These are phyloP conservation scores for Pedetes capensis DNA, from an alignment of 2,113 vertebrate genomes.

Conservation along the genomic window DNA sequence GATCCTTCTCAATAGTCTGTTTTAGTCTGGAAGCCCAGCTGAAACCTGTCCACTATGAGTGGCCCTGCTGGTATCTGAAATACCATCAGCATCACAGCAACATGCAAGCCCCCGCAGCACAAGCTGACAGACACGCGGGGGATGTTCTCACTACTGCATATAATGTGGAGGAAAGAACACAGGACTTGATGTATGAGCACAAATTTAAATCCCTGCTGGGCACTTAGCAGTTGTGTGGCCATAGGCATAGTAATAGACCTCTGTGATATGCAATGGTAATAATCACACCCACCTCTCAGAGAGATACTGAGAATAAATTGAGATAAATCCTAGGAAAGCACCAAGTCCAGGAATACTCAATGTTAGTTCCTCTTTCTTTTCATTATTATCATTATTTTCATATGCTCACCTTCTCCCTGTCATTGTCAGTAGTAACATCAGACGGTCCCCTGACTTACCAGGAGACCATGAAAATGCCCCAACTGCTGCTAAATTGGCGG, in stretches of 20 bases:
- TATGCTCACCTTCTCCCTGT: not conserved
- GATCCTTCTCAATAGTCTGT: no score
- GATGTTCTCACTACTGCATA: not conserved
- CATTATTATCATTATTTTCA: not conserved
- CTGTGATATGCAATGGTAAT: not conserved
- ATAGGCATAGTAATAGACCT: not conserved
- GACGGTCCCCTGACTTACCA: not conserved
- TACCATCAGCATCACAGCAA: not conserved
- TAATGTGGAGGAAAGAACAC: not conserved
- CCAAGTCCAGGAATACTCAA: not conserved
- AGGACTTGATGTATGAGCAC: not conserved
- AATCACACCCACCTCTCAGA: not conserved
- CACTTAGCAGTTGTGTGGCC: not conserved
- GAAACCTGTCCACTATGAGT: no score
- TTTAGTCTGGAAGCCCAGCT: no score
- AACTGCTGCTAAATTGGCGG: conserved; percentile 50
- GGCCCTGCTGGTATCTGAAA: not conserved
- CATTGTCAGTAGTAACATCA: not conserved
- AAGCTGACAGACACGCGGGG: no score
- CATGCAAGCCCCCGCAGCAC: no score
- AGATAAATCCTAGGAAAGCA: not conserved
- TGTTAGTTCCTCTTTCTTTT: not conserved
- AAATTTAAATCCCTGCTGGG: not conserved
- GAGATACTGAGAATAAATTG: not conserved
- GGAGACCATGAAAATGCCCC: conserved; percentile 3